Percentiles rank a stretch among this genome's conserved stretches.
Evolutionary conservation across 2,888 invertebrate genomes (phyloP).

Genomic region (Mesorhabditis belari): DNA sequence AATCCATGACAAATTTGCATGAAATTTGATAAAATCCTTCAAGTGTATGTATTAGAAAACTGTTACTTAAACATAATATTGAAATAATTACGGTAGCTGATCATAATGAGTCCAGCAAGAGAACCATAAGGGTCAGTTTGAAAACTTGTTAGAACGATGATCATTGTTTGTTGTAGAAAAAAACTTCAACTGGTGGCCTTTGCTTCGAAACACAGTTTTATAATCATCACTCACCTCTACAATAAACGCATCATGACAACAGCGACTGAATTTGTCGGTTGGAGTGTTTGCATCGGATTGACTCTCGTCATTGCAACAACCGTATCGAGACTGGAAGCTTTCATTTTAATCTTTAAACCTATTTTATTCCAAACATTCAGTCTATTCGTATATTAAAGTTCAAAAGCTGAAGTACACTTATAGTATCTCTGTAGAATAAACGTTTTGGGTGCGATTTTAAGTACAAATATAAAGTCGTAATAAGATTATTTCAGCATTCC

Average conservation of each 20-base stretch:
- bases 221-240: conserved; percentile 18
- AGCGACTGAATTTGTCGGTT: conserved; percentile 47
- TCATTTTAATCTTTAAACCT: background rate
- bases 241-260: conserved; percentile 46
- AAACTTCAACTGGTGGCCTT: too few species aligned
- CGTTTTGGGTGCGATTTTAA: too few species aligned
- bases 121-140: too few species aligned
- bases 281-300: conserved; percentile 26
- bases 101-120: too few species aligned
- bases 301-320: conserved; percentile 42
- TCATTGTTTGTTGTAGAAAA: background rate
- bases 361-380: background rate
- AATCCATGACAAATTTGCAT: too few species aligned
- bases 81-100: too few species aligned
- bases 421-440: too few species aligned
- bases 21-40: too few species aligned
- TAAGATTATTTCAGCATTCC: too few species aligned
- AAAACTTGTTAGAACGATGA: background rate
- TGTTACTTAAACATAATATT: too few species aligned
- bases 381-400: background rate
- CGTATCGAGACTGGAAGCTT: conserved; percentile 29
- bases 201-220: background rate
- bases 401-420: background rate
- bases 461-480: too few species aligned
- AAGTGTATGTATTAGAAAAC: too few species aligned